phyloP scores from a whole-genome alignment of 1,140 invertebrate species.

The Drosophila varians region DNA sequence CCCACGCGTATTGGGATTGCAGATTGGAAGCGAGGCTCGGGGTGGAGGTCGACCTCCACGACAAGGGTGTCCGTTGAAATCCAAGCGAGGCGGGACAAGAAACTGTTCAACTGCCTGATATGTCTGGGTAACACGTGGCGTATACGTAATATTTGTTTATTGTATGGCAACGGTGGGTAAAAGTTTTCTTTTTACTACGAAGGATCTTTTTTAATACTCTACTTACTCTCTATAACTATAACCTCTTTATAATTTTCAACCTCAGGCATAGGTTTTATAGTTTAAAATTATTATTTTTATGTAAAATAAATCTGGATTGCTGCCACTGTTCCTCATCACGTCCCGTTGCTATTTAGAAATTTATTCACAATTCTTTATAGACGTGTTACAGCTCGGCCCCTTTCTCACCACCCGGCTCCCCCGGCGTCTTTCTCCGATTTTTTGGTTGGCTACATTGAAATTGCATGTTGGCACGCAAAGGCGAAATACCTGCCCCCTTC shows the following conservation, averaged over 20 bases:
- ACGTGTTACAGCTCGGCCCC: slow-evolving; percentile 55
- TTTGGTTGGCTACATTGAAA: slow-evolving; percentile 65
- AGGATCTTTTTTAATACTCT: too few species aligned
- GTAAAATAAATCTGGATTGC: background rate
- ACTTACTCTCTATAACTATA: too few species aligned
- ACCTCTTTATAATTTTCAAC: too few species aligned
- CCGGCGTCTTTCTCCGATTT: background rate
- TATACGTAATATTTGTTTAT: slow-evolving; percentile 60
- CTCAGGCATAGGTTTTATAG: background rate
- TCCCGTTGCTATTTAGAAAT: slow-evolving; percentile 63
- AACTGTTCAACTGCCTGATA: slow-evolving; percentile 40
- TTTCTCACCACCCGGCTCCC: slow-evolving; percentile 1
- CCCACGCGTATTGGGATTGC: slow-evolving; percentile 47
- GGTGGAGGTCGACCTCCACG: slow-evolving; percentile 12
- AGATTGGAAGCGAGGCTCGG: too few species aligned
- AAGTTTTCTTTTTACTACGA: background rate
- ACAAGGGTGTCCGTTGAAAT: slow-evolving; percentile 11
- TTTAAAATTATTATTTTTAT: background rate
- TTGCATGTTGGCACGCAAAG: slow-evolving; percentile 78
- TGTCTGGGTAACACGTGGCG: slow-evolving; percentile 54
- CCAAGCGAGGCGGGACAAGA: slow-evolving; percentile 5
- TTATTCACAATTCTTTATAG: slow-evolving; percentile 79
- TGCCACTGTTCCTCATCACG: slow-evolving; percentile 47
- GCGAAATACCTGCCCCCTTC: slow-evolving; percentile 8
- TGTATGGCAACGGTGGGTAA: slow-evolving; percentile 30